Base-by-base conservation (phyloP, 2,113 vertebrate genomes). In the Marmota flaviventris region DNA sequence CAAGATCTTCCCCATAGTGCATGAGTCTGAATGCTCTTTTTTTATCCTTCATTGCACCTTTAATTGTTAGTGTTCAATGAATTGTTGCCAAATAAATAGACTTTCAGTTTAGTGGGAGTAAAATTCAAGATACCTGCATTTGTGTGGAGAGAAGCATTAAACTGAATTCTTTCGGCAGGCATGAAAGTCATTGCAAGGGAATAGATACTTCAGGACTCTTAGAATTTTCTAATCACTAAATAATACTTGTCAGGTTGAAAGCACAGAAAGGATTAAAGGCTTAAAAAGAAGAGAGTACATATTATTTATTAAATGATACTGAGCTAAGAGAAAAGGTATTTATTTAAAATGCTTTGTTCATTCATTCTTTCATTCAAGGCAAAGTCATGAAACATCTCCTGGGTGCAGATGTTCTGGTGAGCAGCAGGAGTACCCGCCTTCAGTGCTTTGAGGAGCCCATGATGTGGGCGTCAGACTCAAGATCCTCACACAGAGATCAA, bases 21-120 rank as follows among this genome's bases (percentile, higher is more conserved):
- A 92, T 9, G 6, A 51, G 22, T 73, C 17, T 70, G 58, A 88
- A 89, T 79, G 65, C 8, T 93, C 39, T 65, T 76, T 42, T 39
- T 79, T 94, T 61, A 63, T 69, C 70, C 53, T 95, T 89, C 34
- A 61, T 32, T 89, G 7, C 42, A 84, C 20, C 51, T 95, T 95
- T 87, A 89, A 67, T 97, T 94, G 73, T 85, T 95, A 77, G 13
- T 70, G 34, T 84, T 79, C 45, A 84, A 12, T 84, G 56, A 37
- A 89, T 87, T 85, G 9, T 70, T 87, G 16, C 72, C 95, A 93
- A 96, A 86, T 84, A 93, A 95, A 82, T 73, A 27, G 61, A 72
- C 5, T 22, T 95, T 79, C 45, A 45, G 18, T 81, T 97, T 87
- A 34, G 1, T 77, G 5, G 14, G 27, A 79, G 70, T 69, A 56